A percentile compares a stretch with the other conserved stretches of the same genome.
Conservation (phyloP, 2,888 invertebrate genomes). For the Uloborus plumipes region DNA sequence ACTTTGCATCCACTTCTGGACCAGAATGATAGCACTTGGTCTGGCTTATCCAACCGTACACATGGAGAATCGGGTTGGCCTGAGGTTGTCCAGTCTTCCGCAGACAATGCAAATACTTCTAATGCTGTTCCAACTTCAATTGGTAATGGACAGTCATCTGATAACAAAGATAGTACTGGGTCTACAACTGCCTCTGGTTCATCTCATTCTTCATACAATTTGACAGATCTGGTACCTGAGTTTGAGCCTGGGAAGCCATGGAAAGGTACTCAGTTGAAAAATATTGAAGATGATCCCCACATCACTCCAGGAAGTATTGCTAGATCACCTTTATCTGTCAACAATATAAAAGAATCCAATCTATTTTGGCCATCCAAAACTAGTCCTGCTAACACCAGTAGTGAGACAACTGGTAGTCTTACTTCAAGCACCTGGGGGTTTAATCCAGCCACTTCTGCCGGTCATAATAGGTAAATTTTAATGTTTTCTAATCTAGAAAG, state of each 20-base stretch:
- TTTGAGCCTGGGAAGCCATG: conserved; percentile 98
- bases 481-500: not conserved
- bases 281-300: conserved; percentile 96
- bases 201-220: conserved; percentile 74
- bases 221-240: conserved; percentile 92
- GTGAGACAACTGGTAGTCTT: conserved; percentile 75
- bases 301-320: conserved; percentile 90
- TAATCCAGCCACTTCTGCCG: conserved; percentile 53
- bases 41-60: conserved; percentile 29
- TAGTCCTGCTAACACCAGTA: conserved; percentile 72
- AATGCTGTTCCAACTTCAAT: not conserved
- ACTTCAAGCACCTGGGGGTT: conserved; percentile 85
- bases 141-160: conserved; percentile 5
- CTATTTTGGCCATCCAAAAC: conserved; percentile 80
- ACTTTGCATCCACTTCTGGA: conserved; percentile 27
- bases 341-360: conserved; percentile 84
- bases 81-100: conserved; percentile 3
- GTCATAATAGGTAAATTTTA: conserved; percentile 35
- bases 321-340: conserved; percentile 77
- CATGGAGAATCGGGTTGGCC: conserved; percentile 38
- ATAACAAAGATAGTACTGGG: conserved; percentile 33
- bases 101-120: not conserved
- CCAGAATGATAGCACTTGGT: conserved; percentile 43
- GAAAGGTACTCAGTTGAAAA: conserved; percentile 88
- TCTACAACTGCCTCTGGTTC: conserved; percentile 15